Percentiles rank a stretch among this genome's conserved stretches.
Conservation (phyloP, 2,888 invertebrate genomes). For the Cryptus viduatorius region DNA sequence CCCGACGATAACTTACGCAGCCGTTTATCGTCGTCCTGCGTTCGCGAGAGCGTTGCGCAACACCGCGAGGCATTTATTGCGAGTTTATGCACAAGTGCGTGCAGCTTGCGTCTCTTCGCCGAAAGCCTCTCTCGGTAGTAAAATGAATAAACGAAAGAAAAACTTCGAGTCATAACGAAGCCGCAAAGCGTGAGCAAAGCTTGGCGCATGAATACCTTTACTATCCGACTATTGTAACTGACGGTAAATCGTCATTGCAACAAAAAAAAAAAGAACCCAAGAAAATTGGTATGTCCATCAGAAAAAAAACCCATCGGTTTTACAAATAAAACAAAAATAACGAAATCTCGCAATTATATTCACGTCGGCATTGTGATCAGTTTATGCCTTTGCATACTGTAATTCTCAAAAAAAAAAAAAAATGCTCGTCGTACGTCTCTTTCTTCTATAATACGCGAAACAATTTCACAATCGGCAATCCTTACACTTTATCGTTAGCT, state of each 20-base stretch:
- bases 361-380: constrained; percentile 6
- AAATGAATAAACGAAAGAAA: not conserved
- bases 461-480: too few relatives aligned
- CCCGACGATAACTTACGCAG: not conserved
- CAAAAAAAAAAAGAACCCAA: not conserved
- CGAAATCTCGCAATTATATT: constrained; percentile 40
- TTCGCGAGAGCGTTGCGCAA: not conserved
- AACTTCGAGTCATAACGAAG: not conserved
- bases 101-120: not conserved
- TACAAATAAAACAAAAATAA: not conserved
- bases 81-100: not conserved
- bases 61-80: not conserved
- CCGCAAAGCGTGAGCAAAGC: not conserved
- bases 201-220: not conserved
- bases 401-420: constrained; percentile 3
- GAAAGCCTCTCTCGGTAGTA: not conserved
- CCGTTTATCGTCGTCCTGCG: not conserved
- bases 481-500: too few relatives aligned
- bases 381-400: not conserved
- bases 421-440: not conserved
- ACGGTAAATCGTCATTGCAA: not conserved
- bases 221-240: not conserved
- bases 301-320: constrained; percentile 2
- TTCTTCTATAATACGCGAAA: not conserved
- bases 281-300: not conserved